phyloP scores from a whole-genome alignment of 2,113 vertebrate genomes.

The Eolophus roseicapilla region DNA sequence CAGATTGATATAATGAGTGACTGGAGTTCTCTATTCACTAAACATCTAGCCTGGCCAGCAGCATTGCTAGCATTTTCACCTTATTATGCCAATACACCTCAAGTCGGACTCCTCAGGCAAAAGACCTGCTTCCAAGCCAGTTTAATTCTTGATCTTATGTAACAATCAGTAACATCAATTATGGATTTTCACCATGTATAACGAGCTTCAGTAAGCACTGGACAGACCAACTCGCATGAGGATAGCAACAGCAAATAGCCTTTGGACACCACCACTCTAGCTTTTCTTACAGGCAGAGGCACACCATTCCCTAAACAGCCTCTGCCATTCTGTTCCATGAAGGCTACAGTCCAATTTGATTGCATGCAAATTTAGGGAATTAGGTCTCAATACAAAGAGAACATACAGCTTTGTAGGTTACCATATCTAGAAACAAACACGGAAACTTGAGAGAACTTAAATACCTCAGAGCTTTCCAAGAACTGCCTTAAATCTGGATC shows the following conservation, averaged over 20 bases:
- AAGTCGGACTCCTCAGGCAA: neutral
- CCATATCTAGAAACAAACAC: neutral
- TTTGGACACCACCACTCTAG: neutral
- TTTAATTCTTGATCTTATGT: neutral
- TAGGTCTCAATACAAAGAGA: neutral
- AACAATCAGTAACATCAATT: neutral
- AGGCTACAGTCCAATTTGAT: neutral
- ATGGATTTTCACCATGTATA: neutral
- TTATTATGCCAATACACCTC: neutral
- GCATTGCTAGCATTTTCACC: neutral
- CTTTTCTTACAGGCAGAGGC: neutral
- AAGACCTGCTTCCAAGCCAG: neutral
- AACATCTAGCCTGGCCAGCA: neutral
- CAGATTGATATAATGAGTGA: neutral
- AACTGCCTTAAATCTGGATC: slow-evolving; percentile 96
- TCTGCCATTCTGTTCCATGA: neutral
- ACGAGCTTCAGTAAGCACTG: neutral
- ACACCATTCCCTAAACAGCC: neutral
- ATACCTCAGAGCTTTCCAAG: slow-evolving; percentile 94
- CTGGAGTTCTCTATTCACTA: neutral
- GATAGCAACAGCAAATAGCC: neutral
- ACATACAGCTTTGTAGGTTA: neutral
- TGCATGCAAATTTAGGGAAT: neutral
- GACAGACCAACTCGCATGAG: neutral
- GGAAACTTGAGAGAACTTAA: slow-evolving; percentile 7